These are phyloP conservation scores for Acholoe squamosa DNA, from an alignment of 2,888 invertebrate species.

Conservation along the genomic window DNA sequence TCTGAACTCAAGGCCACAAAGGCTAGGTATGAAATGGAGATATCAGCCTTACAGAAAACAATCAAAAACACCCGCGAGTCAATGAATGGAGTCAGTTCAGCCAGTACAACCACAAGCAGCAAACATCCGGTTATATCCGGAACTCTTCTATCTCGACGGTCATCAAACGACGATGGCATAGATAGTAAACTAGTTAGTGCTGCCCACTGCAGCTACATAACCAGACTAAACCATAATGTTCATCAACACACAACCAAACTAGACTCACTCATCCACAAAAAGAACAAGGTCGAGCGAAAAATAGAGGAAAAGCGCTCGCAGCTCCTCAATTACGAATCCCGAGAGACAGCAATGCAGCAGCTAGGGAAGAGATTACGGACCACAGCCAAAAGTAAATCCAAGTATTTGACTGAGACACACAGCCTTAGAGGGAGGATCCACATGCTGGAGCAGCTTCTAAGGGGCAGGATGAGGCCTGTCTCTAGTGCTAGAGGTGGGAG, in stretches of 20 bases:
- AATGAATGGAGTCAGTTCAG: conserved; percentile 36
- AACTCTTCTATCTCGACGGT: neutral
- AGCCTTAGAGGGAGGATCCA: neutral
- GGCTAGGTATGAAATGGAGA: conserved; percentile 57
- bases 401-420: neutral
- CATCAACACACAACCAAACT: conserved; percentile 42
- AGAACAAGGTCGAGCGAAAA: neutral
- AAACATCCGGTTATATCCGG: neutral
- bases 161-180: neutral
- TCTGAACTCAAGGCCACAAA: conserved; percentile 51
- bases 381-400: neutral
- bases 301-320: neutral
- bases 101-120: neutral
- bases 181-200: conserved; percentile 16
- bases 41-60: conserved; percentile 47
- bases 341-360: neutral
- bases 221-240: neutral
- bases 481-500: neutral
- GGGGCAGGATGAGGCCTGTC: neutral
- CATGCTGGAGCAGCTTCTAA: conserved; percentile 34
- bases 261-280: conserved; percentile 8
- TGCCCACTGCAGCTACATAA: conserved; percentile 52
- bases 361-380: neutral
- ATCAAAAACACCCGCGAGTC: conserved; percentile 42
- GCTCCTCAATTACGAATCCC: neutral